These are phyloP conservation scores for Lysandra coridon DNA, from an alignment of 2,888 invertebrate genomes.

Conservation along the genomic window DNA sequence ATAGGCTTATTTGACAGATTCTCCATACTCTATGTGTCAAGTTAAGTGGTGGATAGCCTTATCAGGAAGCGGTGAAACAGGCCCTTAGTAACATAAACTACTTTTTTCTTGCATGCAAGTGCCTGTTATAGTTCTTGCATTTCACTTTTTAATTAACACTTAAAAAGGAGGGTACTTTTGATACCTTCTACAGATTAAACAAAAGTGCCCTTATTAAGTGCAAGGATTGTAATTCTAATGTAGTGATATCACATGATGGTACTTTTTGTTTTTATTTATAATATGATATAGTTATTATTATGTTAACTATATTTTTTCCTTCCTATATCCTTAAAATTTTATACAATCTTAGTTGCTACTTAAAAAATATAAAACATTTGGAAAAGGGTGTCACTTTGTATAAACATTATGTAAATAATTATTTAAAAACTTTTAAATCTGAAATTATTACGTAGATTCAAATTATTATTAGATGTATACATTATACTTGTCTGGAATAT, in stretches of 20 bases:
- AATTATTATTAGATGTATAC: no score
- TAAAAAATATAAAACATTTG: not conserved
- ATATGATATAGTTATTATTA: not conserved
- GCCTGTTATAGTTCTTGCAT: conserved; percentile 18
- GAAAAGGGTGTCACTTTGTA: not conserved
- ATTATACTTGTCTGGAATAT: not conserved
- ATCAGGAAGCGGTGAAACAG: no score
- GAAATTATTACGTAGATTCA: no score
- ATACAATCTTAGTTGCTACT: not conserved
- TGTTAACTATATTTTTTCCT: not conserved
- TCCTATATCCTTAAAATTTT: not conserved
- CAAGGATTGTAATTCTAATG: not conserved
- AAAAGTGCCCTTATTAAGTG: not conserved
- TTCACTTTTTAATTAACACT: not conserved
- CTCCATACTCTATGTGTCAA: no score
- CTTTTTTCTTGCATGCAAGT: conserved; percentile 11
- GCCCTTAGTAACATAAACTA: not conserved
- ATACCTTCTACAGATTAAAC: conserved; percentile 4
- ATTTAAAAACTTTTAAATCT: no score
- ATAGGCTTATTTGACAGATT: no score
- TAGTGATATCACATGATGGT: not conserved
- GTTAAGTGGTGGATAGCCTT: no score
- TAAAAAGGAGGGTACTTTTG: not conserved
- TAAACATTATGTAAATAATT: not conserved
- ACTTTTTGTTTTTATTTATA: not conserved